Base-by-base conservation (phyloP, 2,797 vertebrate genomes). In the Sebastiscus tertius region DNA sequence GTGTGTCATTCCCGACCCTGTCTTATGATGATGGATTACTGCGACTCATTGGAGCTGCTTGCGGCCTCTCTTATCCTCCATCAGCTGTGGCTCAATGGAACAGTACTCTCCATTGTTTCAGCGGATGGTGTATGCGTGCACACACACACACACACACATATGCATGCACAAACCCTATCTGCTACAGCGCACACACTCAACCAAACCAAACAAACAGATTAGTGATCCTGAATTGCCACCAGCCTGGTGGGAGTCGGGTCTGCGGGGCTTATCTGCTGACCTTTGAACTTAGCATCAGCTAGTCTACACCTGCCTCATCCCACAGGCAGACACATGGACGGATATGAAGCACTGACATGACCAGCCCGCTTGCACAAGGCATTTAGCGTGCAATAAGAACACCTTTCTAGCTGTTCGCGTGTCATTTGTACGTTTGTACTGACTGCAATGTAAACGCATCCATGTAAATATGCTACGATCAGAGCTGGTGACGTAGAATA, bases 11-110 rank as follows among this genome's bases (percentile, higher is more conserved):
- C 78, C 76, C 36, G 36, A 74, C 79, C 72, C 81, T 69, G 93
- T 91, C 84, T 91, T 89, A 89, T 92, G 92, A 93, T 91, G 92
- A 90, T 90, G 93, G 93, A 94, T 95, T 95, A 93, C 81, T 61
- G 73, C 67, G 85, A 85, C 78, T 90, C 87, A 65, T 72, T 90
- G 84, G 82, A 84, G 75, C 91, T 85, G 87, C 87, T 83, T 81
- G 86, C 89, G 81, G 79, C 89, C 79, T 85, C 82, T 72, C 89
- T 92, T 92, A 93, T 92, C 91, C 90, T 86, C 77, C 84, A 89
- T 93, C 90, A 82, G 88, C 87, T 84, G 77, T 81, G 85, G 88
- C 82, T 91, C 87, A 92, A 11, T 81, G 87, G 77, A 93, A 94
- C 92, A 92, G 74, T 82, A 24, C 84, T 88, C 69, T 83, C 88